Evolutionary conservation across 2,113 vertebrate genomes (phyloP), one percentile per base, ranked within the genome.

Genomic region (Chaenogobius annularis): DNA sequence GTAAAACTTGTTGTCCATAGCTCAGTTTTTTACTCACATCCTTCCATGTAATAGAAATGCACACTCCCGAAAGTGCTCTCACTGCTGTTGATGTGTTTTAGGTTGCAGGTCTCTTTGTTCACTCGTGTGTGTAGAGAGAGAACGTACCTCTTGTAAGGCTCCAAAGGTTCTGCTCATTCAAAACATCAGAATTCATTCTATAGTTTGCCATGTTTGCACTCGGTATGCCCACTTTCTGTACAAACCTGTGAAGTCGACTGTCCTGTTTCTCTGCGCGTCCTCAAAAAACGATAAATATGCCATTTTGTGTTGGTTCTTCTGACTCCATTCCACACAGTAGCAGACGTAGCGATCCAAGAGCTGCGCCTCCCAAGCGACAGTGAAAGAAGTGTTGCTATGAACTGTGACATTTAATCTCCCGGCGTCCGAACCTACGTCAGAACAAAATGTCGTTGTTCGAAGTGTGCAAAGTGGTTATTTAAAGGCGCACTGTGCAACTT

Each of bases 11-110:
- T 23, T 58, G 20, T 40, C 7, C 9, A 46, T 7, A 14, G 3
- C 10, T 47, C 5, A 66, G 1, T 1, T 14, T 23, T 15, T 13
- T 52, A 77, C 93, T 91, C 87, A 95, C 94, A 71, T 93, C 94
- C 95, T 94, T 95, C 92, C 17, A 50, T 19, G 66, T 83, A 77
- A 44, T 93, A 94, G 71, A 90, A 90, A 35, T 89, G 88, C 3
- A 88, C 81, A 4, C 82, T 83, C 81, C 88, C 93, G 31, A 90
- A 89, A 40, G 92, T 93, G 70, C 23, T 70, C 77, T 95, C 93
- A 1, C 91, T 88, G 83, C 86, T 56, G 82, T 85, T 85, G 68
- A 95, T 56, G 0, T 17, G 65, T 70, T 91, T 88, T 73, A 92
- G 80, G 82, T 88, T 90, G 88, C 94, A 94, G 20, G 83, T 83